Evolutionary conservation across 2,797 vertebrate species (phyloP), one percentile per base, ranked within the genome.

Genomic region (Sciurus carolinensis): DNA sequence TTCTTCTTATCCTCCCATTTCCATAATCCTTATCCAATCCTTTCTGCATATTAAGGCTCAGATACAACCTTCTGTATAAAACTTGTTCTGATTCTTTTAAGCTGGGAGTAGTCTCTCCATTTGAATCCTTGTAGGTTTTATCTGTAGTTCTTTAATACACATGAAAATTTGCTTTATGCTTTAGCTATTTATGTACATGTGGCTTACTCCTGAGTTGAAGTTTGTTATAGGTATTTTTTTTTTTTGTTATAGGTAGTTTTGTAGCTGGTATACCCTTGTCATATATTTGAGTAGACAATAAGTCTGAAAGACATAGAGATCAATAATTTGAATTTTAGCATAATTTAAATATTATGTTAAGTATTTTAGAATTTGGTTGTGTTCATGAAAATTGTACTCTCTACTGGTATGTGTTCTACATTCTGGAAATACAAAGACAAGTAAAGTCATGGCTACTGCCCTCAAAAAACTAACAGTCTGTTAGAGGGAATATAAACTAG

Each of bases 301-400:
- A 33, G 44, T 84, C 52, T 92, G 62, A 30, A 64, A 47, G 36
- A 24, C 44, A 7, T 75, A 54, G 42, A 90, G 24, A 50, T 94
- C 54, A 75, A 0, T 81, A 75, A 54, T 88, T 67, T 2, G 24
- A 92, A 36, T 81, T 36, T 86, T 72, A 81, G 33, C 57, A n/a
- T 67, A 72, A 50, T 52, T 82, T 89, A 83, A 36, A 73, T 71
- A 66, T 83, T 76, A 26, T 8, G 54, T 66, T 64, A 89, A 57
- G 4, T 82, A 15, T 85, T 96, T 95, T 83, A 72, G 44, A 76
- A 80, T 83, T 30, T 91, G 26, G 18, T 81, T 80, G 39, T 47
- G 1, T 83, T 95, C 4, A 15, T 87, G 39, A 44, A n/a, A 80
- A 71, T 33, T 75, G 22, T 52, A 62, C 64, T 90, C 17, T 73